Evolutionary conservation across 2,113 vertebrate species (phyloP).

Genomic region (Atherinomorus stipes): DNA sequence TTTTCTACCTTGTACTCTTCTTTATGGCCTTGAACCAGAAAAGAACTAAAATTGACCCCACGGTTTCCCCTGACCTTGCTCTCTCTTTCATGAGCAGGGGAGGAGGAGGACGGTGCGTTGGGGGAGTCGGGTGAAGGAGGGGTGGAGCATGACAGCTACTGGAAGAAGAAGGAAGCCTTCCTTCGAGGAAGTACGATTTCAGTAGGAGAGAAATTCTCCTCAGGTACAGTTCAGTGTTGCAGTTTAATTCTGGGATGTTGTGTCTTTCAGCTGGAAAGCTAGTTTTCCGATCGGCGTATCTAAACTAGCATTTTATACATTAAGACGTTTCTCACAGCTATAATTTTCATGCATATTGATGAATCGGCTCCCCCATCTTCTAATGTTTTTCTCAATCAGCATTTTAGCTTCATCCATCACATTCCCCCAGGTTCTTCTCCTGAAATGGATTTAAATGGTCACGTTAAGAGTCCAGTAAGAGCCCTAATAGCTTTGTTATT

Average conservation of each 20-base stretch:
- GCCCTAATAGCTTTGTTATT: slow-evolving; percentile 67
- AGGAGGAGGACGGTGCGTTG: slow-evolving; percentile 63
- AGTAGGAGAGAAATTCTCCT: slow-evolving; percentile 82
- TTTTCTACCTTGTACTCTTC: neutral
- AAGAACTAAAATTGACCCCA: neutral
- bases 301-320: slow-evolving; percentile 3
- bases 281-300: slow-evolving; percentile 4
- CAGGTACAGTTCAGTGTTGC: slow-evolving; percentile 77
- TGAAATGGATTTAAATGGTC: slow-evolving; percentile 78
- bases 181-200: slow-evolving; percentile 75
- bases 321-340: slow-evolving; percentile 1
- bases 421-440: slow-evolving; percentile 53
- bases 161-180: slow-evolving; percentile 81
- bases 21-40: neutral
- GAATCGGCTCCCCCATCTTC: slow-evolving; percentile 32
- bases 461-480: slow-evolving; percentile 67
- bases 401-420: slow-evolving; percentile 54
- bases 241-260: neutral
- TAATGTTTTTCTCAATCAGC: slow-evolving; percentile 71
- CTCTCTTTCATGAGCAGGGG: slow-evolving; percentile 44
- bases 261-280: neutral
- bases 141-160: slow-evolving; percentile 77
- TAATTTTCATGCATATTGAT: slow-evolving; percentile 49
- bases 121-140: slow-evolving; percentile 66
- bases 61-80: neutral